Evolutionary conservation across 1,140 invertebrate species (phyloP).

Genomic region (Oppia nitens): DNA sequence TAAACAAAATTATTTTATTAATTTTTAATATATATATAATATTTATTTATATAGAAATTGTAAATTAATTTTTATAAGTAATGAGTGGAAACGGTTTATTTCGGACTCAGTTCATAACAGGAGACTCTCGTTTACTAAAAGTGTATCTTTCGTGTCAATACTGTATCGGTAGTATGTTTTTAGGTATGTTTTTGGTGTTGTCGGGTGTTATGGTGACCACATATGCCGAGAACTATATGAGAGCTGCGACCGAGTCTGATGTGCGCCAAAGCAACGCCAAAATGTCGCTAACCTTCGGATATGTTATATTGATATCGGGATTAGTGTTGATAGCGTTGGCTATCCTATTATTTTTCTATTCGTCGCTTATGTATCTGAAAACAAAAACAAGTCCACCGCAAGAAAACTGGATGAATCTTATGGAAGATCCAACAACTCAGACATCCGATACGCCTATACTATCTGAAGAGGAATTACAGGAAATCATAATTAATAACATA

Average conservation of each 20-base stretch:
- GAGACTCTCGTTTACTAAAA: not conserved
- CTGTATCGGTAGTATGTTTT: not conserved
- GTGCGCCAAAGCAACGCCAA: not conserved
- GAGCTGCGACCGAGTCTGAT: not conserved
- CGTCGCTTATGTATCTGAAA: conserved; percentile 9
- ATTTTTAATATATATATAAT: no score
- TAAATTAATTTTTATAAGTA: no score
- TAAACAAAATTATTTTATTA: no score
- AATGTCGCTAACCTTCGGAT: not conserved
- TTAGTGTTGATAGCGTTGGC: not conserved
- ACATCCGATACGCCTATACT: no score
- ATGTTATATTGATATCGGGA: not conserved
- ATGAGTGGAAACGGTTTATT: not conserved
- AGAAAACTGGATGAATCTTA: not conserved
- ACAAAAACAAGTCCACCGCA: not conserved
- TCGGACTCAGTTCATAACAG: not conserved
- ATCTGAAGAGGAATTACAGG: no score
- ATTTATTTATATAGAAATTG: no score
- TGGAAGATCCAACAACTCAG: not conserved
- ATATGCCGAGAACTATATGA: not conserved
- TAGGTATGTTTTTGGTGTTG: conserved; percentile 7
- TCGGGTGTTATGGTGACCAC: conserved; percentile 9
- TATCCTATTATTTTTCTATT: not conserved
- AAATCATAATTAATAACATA: no score
- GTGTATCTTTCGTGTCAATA: conserved; percentile 4